Percentiles rank a stretch among this genome's conserved stretches.
These are phyloP conservation scores for Sminthurides aquaticus DNA, from an alignment of 2,888 invertebrate genomes.

Conservation along the genomic window DNA sequence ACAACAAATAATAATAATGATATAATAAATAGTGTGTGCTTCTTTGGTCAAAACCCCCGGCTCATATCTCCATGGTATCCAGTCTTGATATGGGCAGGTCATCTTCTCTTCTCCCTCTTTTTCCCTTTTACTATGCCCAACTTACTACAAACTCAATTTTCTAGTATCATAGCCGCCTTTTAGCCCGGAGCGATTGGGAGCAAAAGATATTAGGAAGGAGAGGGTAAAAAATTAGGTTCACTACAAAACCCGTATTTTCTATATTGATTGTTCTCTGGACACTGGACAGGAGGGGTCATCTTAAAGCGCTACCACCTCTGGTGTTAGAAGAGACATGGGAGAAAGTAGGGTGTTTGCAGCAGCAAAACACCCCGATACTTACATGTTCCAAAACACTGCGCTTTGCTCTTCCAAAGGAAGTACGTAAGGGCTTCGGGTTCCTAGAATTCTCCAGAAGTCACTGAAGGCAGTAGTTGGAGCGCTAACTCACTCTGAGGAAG, in stretches of 20 bases:
- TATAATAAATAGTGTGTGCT: not conserved
- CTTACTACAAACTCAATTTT: not conserved
- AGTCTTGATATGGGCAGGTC: not conserved
- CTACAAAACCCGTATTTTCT: not conserved
- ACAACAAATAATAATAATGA: conserved; percentile 15
- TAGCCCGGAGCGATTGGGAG: not conserved
- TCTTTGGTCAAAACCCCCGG: not conserved
- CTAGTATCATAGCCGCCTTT: not conserved
- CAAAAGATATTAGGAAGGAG: not conserved
- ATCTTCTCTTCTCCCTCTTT: too few species aligned
- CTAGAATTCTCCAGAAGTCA: not conserved
- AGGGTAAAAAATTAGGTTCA: too few species aligned
- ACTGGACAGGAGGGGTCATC: too few species aligned
- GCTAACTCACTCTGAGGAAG: too few species aligned
- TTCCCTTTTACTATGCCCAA: too few species aligned
- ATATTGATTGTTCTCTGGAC: not conserved
- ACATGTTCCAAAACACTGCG: not conserved
- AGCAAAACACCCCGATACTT: not conserved
- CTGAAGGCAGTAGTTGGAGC: not conserved
- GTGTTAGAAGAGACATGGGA: not conserved
- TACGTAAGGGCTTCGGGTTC: not conserved
- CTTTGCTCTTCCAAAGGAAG: not conserved
- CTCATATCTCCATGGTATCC: not conserved
- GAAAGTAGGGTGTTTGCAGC: not conserved
- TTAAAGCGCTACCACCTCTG: not conserved